These are phyloP conservation scores for Hyppa rectilinea DNA, from an alignment of 2,888 invertebrate species.

Conservation along the genomic window DNA sequence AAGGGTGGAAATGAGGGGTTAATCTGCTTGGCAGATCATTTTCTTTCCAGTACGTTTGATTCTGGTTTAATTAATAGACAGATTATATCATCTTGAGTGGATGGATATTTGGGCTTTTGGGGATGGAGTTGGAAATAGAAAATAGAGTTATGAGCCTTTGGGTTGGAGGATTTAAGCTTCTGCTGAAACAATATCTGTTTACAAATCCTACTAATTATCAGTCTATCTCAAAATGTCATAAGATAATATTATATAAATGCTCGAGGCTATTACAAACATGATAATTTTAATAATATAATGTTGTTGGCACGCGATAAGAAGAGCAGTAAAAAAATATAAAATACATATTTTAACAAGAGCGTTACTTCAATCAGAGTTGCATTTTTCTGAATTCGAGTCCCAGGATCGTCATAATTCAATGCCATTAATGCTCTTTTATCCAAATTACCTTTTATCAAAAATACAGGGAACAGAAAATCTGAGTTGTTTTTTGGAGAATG, in stretches of 20 bases:
- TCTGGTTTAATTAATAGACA: neutral
- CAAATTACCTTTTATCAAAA: too few species aligned
- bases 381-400: neutral
- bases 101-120: neutral
- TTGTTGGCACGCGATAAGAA: neutral
- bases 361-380: conserved; percentile 18
- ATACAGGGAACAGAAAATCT: conserved; percentile 38
- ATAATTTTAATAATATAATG: neutral
- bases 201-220: neutral
- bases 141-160: too few species aligned
- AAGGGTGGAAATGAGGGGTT: neutral
- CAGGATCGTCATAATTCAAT: conserved; percentile 25
- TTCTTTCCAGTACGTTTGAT: neutral
- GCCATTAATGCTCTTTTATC: conserved; percentile 43
- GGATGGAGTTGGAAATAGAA: neutral
- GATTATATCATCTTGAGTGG: neutral
- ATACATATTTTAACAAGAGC: neutral
- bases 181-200: neutral
- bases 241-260: neutral
- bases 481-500: conserved; percentile 31
- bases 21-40: conserved; percentile 1
- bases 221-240: neutral
- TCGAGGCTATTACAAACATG: neutral
- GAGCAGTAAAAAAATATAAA: neutral
- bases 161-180: neutral